A percentile compares a stretch with the other conserved stretches of the same genome.
Conservation (phyloP, 2,888 invertebrate genomes). For the Eristalis intricaria region DNA sequence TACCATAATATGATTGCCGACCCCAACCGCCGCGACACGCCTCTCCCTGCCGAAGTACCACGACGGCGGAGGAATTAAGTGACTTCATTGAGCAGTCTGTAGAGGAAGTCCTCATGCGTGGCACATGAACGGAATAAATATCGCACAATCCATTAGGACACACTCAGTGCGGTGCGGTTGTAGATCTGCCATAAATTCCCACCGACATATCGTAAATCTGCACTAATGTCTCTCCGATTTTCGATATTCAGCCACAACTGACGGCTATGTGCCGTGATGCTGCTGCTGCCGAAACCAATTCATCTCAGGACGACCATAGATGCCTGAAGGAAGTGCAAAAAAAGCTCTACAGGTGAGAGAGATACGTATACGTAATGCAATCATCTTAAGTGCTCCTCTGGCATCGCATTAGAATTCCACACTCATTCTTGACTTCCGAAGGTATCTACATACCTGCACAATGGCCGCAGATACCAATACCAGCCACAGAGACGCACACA, state of each 20-base stretch:
- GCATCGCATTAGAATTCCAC: slow-evolving; percentile 45
- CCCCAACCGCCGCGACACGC: no score
- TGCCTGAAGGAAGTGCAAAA: background rate
- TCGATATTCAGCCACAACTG: slow-evolving; percentile 43
- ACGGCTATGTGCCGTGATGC: background rate
- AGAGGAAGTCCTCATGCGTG: background rate
- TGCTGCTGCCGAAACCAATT: slow-evolving; percentile 22
- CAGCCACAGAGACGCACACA: background rate
- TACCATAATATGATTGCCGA: no score
- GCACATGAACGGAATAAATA: background rate
- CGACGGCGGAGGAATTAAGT: background rate
- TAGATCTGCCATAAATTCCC: slow-evolving; percentile 36
- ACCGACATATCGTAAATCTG: slow-evolving; percentile 31
- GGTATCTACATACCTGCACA: background rate
- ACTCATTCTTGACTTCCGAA: slow-evolving; percentile 24
- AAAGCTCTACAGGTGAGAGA: slow-evolving; percentile 40
- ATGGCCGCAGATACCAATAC: slow-evolving; percentile 12
- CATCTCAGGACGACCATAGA: background rate
- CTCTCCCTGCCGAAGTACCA: no score
- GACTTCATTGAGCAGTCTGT: background rate
- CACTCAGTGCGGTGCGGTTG: slow-evolving; percentile 1
- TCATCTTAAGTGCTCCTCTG: slow-evolving; percentile 57
- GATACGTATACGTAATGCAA: slow-evolving; percentile 50
- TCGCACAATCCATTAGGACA: slow-evolving; percentile 33
- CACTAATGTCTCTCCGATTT: slow-evolving; percentile 29